These are phyloP conservation scores for Sebastes dallii DNA, from an alignment of 2,797 vertebrate species.

Conservation along the genomic window DNA sequence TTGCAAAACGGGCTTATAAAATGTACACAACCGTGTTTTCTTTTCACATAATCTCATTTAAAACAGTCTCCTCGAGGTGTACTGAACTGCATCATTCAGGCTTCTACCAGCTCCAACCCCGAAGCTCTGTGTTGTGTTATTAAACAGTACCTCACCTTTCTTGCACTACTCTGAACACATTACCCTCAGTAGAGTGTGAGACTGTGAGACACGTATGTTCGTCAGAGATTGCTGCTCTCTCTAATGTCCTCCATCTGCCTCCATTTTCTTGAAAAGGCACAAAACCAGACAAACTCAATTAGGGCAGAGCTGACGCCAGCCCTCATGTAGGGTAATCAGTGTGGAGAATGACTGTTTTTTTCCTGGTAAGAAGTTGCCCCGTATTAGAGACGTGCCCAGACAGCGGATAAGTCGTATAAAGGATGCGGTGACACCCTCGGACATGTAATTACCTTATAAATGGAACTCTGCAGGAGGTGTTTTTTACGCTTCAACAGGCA, in stretches of 20 bases:
- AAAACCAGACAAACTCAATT: background rate
- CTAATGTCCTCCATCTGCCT: background rate
- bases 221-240: background rate
- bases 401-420: conserved; percentile 5
- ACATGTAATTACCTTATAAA: conserved; percentile 38
- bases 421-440: conserved; percentile 11
- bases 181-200: background rate
- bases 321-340: background rate
- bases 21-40: background rate
- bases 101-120: background rate
- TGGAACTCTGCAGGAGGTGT: conserved; percentile 18
- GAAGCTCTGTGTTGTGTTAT: background rate
- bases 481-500: conserved; percentile 8
- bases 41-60: background rate
- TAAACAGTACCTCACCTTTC: background rate
- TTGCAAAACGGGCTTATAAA: background rate
- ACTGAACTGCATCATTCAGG: background rate
- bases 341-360: background rate
- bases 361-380: background rate
- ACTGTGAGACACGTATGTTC: background rate
- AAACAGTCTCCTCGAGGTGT: background rate
- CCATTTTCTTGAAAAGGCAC: background rate
- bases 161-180: background rate
- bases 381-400: conserved; percentile 2
- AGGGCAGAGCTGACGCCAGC: background rate